Conservation (phyloP, 2,113 vertebrate species). For the Vimba vimba region DNA sequence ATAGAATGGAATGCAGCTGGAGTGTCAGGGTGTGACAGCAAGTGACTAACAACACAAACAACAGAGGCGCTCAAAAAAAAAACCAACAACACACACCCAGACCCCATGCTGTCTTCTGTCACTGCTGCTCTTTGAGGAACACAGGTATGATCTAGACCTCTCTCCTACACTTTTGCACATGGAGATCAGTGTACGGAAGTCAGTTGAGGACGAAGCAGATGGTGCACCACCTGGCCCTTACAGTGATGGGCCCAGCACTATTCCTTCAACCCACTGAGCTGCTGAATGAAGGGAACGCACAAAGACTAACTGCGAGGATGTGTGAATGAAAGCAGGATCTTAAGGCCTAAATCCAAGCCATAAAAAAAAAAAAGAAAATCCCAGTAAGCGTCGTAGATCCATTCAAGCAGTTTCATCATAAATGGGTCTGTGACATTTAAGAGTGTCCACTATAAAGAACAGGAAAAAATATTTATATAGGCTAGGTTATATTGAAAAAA, state of each 20-base stretch:
- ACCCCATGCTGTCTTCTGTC: background rate
- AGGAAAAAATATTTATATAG: background rate
- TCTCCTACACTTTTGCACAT: background rate
- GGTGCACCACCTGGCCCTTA: conserved; percentile 20
- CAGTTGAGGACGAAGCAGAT: conserved; percentile 10
- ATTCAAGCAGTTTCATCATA: background rate
- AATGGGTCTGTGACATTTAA: background rate
- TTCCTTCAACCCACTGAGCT: background rate
- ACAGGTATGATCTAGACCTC: background rate
- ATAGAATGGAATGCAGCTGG: conserved; percentile 4
- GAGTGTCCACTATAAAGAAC: background rate
- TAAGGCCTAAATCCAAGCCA: background rate
- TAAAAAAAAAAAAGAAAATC: background rate
- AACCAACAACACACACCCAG: background rate
- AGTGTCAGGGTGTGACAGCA: background rate
- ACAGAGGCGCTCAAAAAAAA: background rate
- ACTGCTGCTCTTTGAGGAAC: background rate
- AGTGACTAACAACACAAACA: background rate
- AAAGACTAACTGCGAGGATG: background rate
- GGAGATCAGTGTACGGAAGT: background rate
- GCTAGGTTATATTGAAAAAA: background rate
- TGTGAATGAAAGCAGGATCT: conserved; percentile 7
- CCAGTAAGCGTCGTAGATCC: background rate
- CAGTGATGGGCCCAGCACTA: background rate
- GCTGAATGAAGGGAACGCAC: background rate